phyloP scores from a whole-genome alignment of 2,888 invertebrate genomes.

The Teinopalpus imperialis region DNA sequence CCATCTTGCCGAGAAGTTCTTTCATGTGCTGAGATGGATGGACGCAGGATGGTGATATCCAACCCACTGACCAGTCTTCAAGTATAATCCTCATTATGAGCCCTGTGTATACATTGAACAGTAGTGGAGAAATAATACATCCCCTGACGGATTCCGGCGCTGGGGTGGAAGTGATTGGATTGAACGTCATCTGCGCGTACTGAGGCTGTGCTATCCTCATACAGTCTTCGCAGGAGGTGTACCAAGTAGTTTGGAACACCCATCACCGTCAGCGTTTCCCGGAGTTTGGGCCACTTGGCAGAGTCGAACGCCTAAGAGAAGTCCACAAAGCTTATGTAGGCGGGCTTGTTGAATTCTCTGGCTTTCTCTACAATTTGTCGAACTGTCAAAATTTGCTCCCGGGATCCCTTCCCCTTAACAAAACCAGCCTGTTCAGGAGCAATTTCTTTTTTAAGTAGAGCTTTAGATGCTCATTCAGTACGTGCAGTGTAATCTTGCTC shows the following conservation, averaged over 20 bases:
- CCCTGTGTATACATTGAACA: background rate
- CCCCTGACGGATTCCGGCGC: conserved; percentile 20
- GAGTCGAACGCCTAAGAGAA: conserved; percentile 17
- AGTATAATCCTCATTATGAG: background rate
- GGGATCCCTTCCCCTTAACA: background rate
- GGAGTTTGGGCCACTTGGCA: conserved; percentile 3
- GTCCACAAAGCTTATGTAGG: conserved; percentile 16
- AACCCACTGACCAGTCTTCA: background rate
- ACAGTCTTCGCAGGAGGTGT: background rate
- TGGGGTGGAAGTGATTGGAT: conserved; percentile 4
- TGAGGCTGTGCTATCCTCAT: conserved; percentile 1
- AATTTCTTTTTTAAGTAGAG: too few species aligned
- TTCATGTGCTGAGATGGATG: background rate
- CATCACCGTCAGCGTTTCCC: background rate
- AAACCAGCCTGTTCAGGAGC: too few species aligned
- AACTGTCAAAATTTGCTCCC: conserved; percentile 17
- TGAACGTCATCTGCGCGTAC: background rate
- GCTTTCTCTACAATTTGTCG: conserved; percentile 16
- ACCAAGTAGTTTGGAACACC: conserved; percentile 4
- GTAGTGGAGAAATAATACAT: conserved; percentile 19
- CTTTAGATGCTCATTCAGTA: too few species aligned
- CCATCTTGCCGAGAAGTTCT: too few species aligned
- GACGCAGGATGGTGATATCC: background rate
- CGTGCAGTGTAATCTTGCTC: too few species aligned
- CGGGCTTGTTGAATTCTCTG: conserved; percentile 5